phyloP scores from a whole-genome alignment of 92 coral and sea anemone species.

The Galaxea fascicularis region DNA sequence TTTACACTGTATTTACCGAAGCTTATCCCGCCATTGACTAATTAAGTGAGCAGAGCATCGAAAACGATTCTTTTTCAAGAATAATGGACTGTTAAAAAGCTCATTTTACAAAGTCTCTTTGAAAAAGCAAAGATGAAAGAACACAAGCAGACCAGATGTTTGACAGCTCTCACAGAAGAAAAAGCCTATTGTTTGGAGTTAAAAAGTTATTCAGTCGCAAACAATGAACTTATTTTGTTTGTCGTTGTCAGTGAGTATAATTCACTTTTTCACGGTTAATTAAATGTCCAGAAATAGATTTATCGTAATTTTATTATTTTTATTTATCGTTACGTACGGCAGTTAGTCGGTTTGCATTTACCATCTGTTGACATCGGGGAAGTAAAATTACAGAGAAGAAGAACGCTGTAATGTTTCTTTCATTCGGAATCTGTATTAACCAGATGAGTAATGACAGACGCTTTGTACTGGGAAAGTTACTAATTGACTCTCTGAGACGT shows the following conservation, averaged over 20 bases:
- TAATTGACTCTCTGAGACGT: neutral
- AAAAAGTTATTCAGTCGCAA: neutral
- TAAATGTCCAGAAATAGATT: slow-evolving; percentile 7
- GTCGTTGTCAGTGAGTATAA: neutral
- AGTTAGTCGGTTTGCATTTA: neutral
- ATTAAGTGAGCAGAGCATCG: neutral
- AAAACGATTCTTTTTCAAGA: slow-evolving; percentile 15
- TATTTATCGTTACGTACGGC: slow-evolving; percentile 9
- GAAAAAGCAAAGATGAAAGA: neutral
- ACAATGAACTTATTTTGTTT: slow-evolving; percentile 7
- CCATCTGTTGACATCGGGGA: slow-evolving; percentile 6
- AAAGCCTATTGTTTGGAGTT: neutral
- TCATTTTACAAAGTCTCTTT: slow-evolving; percentile 12
- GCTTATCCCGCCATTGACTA: neutral
- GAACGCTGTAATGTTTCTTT: neutral
- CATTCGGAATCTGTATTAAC: neutral
- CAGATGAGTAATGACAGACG: neutral
- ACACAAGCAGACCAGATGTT: slow-evolving; percentile 9
- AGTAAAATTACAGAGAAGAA: neutral
- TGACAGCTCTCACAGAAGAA: neutral
- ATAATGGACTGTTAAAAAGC: slow-evolving; percentile 23
- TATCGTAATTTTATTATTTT: neutral
- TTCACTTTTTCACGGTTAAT: neutral
- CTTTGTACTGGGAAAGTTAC: neutral
- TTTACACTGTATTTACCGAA: neutral